Conservation (phyloP, 1,140 invertebrate species). For the Drosophila sechellia region DNA sequence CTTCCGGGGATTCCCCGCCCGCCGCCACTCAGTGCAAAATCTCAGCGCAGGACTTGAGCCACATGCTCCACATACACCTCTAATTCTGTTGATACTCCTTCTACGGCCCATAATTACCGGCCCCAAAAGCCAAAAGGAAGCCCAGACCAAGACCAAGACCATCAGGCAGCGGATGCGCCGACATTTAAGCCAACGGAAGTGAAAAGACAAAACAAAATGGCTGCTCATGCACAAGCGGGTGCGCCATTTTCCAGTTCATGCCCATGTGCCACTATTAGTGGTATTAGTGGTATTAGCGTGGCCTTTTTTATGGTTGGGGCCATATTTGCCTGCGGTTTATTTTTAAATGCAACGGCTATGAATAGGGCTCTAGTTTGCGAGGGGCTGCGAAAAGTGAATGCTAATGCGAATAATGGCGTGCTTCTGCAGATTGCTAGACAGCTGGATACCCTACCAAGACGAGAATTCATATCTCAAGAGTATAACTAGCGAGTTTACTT, state of each 20-base stretch:
- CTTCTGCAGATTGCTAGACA: slow-evolving; percentile 4
- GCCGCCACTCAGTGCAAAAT: slow-evolving; percentile 66
- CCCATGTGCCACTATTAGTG: slow-evolving; percentile 5
- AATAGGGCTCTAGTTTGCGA: slow-evolving; percentile 56
- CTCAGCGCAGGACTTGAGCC: slow-evolving; percentile 43
- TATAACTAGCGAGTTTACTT: not conserved
- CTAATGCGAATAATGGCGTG: slow-evolving; percentile 17
- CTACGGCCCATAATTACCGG: slow-evolving; percentile 71
- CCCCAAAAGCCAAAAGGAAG: not conserved
- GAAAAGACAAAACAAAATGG: slow-evolving; percentile 81
- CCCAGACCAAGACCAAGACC: slow-evolving; percentile 22
- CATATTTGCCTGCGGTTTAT: slow-evolving; percentile 77
- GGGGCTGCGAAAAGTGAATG: slow-evolving; percentile 47
- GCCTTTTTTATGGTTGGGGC: slow-evolving; percentile 2
- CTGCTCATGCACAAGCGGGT: slow-evolving; percentile 72
- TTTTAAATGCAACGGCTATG: slow-evolving; percentile 77
- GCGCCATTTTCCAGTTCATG: slow-evolving; percentile 63
- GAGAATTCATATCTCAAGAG: not conserved
- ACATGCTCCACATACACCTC: slow-evolving; percentile 39
- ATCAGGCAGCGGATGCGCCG: slow-evolving; percentile 59
- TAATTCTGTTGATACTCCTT: slow-evolving; percentile 68
- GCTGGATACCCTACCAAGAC: not conserved
- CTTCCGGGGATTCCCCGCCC: slow-evolving; percentile 38
- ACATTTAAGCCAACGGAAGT: slow-evolving; percentile 79
- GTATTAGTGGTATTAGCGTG: not conserved